phyloP scores from a whole-genome alignment of 1,140 invertebrate genomes.

The Dendroctonus ponderosae region DNA sequence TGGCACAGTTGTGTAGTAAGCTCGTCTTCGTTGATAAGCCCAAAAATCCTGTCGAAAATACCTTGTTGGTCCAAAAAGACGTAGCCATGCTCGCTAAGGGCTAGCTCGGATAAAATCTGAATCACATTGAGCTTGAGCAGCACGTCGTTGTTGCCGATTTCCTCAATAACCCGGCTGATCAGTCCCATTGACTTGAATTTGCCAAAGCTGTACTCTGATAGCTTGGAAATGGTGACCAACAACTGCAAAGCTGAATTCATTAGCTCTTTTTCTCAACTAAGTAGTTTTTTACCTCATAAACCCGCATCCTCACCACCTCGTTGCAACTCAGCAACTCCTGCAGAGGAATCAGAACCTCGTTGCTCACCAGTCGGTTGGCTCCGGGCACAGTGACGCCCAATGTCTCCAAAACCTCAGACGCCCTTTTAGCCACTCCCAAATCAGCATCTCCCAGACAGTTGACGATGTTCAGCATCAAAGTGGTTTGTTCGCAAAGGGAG shows the following conservation, averaged over 20 bases:
- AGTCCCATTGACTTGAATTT: slow-evolving; percentile 61
- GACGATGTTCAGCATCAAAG: slow-evolving; percentile 56
- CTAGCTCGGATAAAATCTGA: slow-evolving; percentile 71
- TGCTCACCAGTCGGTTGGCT: slow-evolving; percentile 53
- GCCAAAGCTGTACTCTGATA: slow-evolving; percentile 58
- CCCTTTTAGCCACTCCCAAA: slow-evolving; percentile 59
- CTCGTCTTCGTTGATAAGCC: slow-evolving; percentile 63
- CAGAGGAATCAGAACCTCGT: slow-evolving; percentile 54
- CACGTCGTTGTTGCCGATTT: slow-evolving; percentile 70
- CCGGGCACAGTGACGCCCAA: slow-evolving; percentile 52
- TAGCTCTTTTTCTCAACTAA: slow-evolving; percentile 4
- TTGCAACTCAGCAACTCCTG: slow-evolving; percentile 54
- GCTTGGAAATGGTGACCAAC: slow-evolving; percentile 63
- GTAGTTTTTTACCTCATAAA: slow-evolving; percentile 59
- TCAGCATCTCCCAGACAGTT: slow-evolving; percentile 60
- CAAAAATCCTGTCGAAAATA: slow-evolving; percentile 62
- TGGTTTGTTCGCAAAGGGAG: slow-evolving; percentile 53
- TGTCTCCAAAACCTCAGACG: slow-evolving; percentile 58
- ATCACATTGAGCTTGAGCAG: slow-evolving; percentile 74
- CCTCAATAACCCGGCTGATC: slow-evolving; percentile 63
- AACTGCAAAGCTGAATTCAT: slow-evolving; percentile 52
- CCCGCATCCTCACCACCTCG: slow-evolving; percentile 59
- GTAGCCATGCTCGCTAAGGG: slow-evolving; percentile 65
- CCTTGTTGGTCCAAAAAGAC: slow-evolving; percentile 66
- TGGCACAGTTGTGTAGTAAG: slow-evolving; percentile 50